Evolutionary conservation across 2,888 invertebrate species (phyloP).

Genomic region (Hoplodrina blanda): DNA sequence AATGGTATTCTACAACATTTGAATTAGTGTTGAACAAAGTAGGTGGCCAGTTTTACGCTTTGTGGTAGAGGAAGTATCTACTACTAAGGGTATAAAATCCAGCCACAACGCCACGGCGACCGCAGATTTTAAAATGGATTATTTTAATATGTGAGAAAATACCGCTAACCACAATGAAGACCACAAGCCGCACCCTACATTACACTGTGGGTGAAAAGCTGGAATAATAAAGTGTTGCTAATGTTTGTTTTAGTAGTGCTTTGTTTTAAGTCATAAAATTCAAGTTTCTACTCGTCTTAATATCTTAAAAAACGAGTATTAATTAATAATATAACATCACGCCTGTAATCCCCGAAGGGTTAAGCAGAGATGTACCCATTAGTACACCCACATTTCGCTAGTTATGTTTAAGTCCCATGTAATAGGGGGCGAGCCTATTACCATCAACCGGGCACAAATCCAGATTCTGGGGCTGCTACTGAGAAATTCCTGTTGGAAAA

Average conservation of each 20-base stretch:
- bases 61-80: neutral
- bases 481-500: no score
- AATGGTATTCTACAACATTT: no score
- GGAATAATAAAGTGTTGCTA: constrained; percentile 10
- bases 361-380: no score
- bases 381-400: no score
- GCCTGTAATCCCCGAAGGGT: no score
- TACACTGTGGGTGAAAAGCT: constrained; percentile 16
- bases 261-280: neutral
- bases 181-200: constrained; percentile 28
- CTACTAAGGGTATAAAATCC: constrained; percentile 1
- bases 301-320: neutral
- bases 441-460: no score
- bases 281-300: neutral
- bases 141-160: constrained; percentile 34
- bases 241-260: neutral
- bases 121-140: constrained; percentile 20
- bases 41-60: neutral
- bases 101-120: neutral
- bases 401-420: no score
- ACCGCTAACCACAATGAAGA: constrained; percentile 14
- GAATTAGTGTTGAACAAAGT: neutral
- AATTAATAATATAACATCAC: no score
- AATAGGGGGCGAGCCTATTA: no score
- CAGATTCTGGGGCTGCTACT: no score